phyloP scores from a whole-genome alignment of 1,140 invertebrate species.

The Diorhabda sublineata region DNA sequence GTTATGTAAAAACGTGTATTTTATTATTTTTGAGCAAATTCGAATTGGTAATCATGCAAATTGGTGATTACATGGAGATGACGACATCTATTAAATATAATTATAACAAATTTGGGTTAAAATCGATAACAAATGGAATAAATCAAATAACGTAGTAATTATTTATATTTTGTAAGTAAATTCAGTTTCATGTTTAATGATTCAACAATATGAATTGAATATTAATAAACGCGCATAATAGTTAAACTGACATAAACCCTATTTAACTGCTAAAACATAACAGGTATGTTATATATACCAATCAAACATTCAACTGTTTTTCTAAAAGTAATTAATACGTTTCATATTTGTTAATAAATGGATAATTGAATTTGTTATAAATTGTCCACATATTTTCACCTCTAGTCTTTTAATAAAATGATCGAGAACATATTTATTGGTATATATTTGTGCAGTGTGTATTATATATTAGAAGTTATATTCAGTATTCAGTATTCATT shows the following conservation, averaged over 20 bases:
- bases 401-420: not conserved
- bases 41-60: too few relatives aligned
- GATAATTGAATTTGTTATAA: constrained; percentile 1
- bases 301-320: not conserved
- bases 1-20: too few relatives aligned
- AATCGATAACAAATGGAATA: not conserved
- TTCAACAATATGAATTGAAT: not conserved
- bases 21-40: too few relatives aligned
- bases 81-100: too few relatives aligned
- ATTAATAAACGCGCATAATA: not conserved
- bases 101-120: not conserved
- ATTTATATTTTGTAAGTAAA: constrained; percentile 1
- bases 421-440: not conserved
- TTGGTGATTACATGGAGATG: too few relatives aligned
- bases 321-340: not conserved
- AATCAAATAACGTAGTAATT: not conserved
- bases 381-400: not conserved
- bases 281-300: not conserved
- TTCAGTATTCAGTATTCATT: too few relatives aligned
- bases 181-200: not conserved
- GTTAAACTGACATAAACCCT: not conserved
- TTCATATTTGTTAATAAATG: not conserved
- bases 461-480: too few relatives aligned
- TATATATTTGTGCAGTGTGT: too few relatives aligned
- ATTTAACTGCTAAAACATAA: not conserved